A percentile compares a stretch with the other conserved stretches of the same genome.
These are phyloP conservation scores for Apamea monoglypha DNA, from an alignment of 2,888 invertebrate genomes.

Conservation along the genomic window DNA sequence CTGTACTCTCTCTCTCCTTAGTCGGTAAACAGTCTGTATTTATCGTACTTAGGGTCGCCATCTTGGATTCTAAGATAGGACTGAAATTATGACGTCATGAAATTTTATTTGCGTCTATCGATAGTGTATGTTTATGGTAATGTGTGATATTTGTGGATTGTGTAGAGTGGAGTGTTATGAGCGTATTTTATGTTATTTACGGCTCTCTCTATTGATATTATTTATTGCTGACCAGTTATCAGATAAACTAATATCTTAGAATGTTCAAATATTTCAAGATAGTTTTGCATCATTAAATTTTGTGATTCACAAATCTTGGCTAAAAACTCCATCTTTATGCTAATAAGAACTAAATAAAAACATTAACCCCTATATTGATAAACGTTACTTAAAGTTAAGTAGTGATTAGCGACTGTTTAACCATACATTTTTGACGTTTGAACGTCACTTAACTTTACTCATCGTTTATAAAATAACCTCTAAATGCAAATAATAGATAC, in stretches of 20 bases:
- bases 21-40: slow-evolving; percentile 74
- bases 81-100: slow-evolving; percentile 53
- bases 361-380: neutral
- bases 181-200: slow-evolving; percentile 26
- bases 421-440: too few relatives aligned
- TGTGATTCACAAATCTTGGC: neutral
- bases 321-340: neutral
- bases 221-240: neutral
- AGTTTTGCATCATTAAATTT: neutral
- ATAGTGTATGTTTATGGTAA: slow-evolving; percentile 51
- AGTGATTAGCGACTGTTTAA: too few relatives aligned
- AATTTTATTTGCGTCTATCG: slow-evolving; percentile 54
- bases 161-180: slow-evolving; percentile 25
- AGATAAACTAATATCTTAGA: neutral
- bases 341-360: neutral
- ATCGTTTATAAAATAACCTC: too few relatives aligned
- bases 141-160: slow-evolving; percentile 37
- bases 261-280: neutral
- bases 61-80: slow-evolving; percentile 42
- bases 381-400: neutral
- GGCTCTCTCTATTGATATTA: neutral
- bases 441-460: too few relatives aligned
- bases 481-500: neutral
- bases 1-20: slow-evolving; percentile 66
- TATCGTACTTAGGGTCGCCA: slow-evolving; percentile 69